Evolutionary conservation across 2,888 invertebrate genomes (phyloP).

Genomic region (Papilio gigon): DNA sequence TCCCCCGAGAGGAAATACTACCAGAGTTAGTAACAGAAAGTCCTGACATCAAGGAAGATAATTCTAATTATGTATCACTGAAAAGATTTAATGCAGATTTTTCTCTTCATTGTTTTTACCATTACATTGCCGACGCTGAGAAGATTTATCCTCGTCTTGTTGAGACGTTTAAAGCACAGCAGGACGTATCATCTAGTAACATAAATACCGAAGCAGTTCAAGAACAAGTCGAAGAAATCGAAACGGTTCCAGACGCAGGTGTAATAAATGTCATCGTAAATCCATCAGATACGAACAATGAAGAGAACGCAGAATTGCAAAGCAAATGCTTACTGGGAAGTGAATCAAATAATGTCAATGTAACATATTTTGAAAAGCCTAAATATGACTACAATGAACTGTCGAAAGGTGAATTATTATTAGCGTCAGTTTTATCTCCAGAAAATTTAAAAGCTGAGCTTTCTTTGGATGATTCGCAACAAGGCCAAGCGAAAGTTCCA

Average conservation of each 20-base stretch:
- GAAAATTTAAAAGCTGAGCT: background rate
- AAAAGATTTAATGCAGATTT: conserved; percentile 42
- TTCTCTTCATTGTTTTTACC: conserved; percentile 45
- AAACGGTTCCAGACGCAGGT: background rate
- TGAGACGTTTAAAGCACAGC: background rate
- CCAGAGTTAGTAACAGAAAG: conserved; percentile 15
- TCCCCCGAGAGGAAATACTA: background rate
- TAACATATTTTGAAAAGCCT: conserved; percentile 48
- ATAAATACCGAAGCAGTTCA: background rate
- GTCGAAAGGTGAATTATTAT: conserved; percentile 56
- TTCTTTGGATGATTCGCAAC: background rate
- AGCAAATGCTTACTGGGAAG: background rate
- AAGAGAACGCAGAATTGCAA: background rate
- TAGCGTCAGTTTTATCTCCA: conserved; percentile 25
- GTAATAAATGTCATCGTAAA: background rate
- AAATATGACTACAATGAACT: conserved; percentile 59
- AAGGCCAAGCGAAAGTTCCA: background rate
- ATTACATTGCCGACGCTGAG: conserved; percentile 48
- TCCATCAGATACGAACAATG: background rate
- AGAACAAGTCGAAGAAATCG: background rate
- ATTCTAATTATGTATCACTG: conserved; percentile 19
- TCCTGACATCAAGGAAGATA: conserved; percentile 19
- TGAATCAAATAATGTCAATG: conserved; percentile 10
- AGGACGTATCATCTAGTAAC: background rate
- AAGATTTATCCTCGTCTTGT: conserved; percentile 33